These are phyloP conservation scores for Dione vanillae DNA, from an alignment of 2,888 invertebrate species.

Conservation along the genomic window DNA sequence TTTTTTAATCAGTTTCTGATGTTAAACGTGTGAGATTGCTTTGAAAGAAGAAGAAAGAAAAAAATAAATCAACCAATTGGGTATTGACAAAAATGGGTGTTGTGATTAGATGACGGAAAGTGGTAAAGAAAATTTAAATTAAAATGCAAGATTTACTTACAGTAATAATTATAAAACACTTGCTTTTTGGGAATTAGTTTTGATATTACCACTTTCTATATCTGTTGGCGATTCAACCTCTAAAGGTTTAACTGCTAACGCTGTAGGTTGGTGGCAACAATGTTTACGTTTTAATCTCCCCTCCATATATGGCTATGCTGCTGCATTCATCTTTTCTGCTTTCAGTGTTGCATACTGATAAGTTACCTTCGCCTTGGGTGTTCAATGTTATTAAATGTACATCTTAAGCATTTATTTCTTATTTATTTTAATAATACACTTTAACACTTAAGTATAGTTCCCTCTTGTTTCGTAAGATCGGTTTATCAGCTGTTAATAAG, in stretches of 20 bases:
- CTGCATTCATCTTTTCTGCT: slow-evolving; percentile 36
- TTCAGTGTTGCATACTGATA: slow-evolving; percentile 34
- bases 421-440: background rate
- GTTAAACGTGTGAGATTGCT: background rate
- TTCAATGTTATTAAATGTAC: slow-evolving; percentile 21
- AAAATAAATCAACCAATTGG: slow-evolving; percentile 38
- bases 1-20: slow-evolving; percentile 4
- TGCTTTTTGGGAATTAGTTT: background rate
- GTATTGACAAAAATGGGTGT: slow-evolving; percentile 50
- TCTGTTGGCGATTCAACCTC: slow-evolving; percentile 35
- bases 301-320: slow-evolving; percentile 29
- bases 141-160: too few relatives aligned
- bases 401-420: background rate
- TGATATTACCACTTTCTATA: slow-evolving; percentile 41
- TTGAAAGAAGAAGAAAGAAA: too few relatives aligned
- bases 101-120: slow-evolving; percentile 49
- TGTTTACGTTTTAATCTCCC: slow-evolving; percentile 19
- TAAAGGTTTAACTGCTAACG: slow-evolving; percentile 30
- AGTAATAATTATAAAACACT: background rate
- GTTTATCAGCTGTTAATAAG: background rate
- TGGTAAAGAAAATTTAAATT: slow-evolving; percentile 41
- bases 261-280: slow-evolving; percentile 42
- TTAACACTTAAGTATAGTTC: background rate
- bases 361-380: slow-evolving; percentile 23
- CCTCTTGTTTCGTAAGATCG: slow-evolving; percentile 21